These are phyloP conservation scores for Amblyjoppa fuscipennis DNA, from an alignment of 2,888 invertebrate genomes.

Conservation along the genomic window DNA sequence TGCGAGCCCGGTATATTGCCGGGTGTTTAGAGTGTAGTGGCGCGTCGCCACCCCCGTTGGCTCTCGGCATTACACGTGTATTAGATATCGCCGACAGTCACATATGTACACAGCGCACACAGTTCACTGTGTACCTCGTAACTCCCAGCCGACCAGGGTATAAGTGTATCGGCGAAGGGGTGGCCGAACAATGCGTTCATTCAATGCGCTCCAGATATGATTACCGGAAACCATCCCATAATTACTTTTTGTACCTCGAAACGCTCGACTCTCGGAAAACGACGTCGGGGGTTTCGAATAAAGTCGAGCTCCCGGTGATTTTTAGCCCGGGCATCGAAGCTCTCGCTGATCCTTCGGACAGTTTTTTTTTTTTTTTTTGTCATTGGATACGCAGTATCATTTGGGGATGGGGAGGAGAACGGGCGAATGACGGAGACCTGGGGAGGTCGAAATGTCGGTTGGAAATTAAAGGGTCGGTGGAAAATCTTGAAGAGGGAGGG, in stretches of 20 bases:
- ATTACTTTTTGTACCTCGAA: slow-evolving; percentile 84
- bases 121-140: slow-evolving; percentile 20
- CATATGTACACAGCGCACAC: slow-evolving; percentile 19
- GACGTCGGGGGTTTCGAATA: slow-evolving; percentile 50
- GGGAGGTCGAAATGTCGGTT: too few species aligned
- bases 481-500: too few species aligned
- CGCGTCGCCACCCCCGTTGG: slow-evolving; percentile 50
- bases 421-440: too few species aligned
- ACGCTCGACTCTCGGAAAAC: slow-evolving; percentile 61
- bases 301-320: slow-evolving; percentile 38
- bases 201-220: slow-evolving; percentile 84
- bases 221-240: slow-evolving; percentile 85
- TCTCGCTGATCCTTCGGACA: not conserved
- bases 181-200: slow-evolving; percentile 84
- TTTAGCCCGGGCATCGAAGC: not conserved
- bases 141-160: slow-evolving; percentile 59
- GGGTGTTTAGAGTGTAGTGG: slow-evolving; percentile 56
- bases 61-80: slow-evolving; percentile 41
- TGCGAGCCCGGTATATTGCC: slow-evolving; percentile 20
- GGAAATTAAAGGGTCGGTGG: too few species aligned
- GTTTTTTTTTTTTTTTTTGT: not conserved
- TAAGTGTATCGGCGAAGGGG: slow-evolving; percentile 81
- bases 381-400: not conserved
- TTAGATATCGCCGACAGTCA: slow-evolving; percentile 32
- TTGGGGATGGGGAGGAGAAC: not conserved